Evolutionary conservation across 2,113 vertebrate species (phyloP).

Genomic region (Sialia sialis): DNA sequence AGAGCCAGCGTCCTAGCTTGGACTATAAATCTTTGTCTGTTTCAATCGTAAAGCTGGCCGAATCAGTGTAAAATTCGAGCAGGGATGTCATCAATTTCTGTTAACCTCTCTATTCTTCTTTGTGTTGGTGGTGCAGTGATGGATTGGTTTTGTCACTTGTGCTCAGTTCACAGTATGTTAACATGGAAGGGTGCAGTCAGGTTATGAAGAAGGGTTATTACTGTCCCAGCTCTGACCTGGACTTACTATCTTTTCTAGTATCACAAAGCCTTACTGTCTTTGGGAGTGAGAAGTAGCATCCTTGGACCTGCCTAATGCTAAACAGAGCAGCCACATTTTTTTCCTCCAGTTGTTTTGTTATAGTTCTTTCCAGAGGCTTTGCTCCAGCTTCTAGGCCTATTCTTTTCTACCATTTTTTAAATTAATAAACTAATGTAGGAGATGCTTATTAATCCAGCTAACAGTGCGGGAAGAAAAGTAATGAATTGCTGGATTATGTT

Average conservation of each 20-base stretch:
- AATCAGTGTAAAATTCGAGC: constrained; percentile 96
- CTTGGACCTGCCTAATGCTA: background rate
- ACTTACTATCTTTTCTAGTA: constrained; percentile 70
- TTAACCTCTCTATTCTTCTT: constrained; percentile 98
- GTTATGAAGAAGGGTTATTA: constrained; percentile 88
- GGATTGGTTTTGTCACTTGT: constrained; percentile 99
- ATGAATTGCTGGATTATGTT: background rate
- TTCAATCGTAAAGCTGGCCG: constrained; percentile 93
- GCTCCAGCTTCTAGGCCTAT: background rate
- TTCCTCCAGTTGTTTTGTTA: background rate
- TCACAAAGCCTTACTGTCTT: constrained; percentile 36
- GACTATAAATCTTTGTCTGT: constrained; percentile 99
- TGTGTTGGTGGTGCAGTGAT: constrained; percentile 87
- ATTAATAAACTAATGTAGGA: background rate
- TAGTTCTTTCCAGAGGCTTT: background rate
- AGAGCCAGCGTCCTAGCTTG: constrained; percentile 79
- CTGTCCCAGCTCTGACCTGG: constrained; percentile 81
- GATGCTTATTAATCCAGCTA: constrained; percentile 12
- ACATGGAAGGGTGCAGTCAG: constrained; percentile 95
- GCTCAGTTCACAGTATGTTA: constrained; percentile 99
- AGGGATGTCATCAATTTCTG: constrained; percentile 99
- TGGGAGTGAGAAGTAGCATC: background rate
- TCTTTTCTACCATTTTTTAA: background rate
- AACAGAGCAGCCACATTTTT: background rate
- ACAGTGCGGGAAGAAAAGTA: background rate